Evolutionary conservation across 1,140 invertebrate genomes (phyloP).

Genomic region (Scaptodrosophila lebanonensis): DNA sequence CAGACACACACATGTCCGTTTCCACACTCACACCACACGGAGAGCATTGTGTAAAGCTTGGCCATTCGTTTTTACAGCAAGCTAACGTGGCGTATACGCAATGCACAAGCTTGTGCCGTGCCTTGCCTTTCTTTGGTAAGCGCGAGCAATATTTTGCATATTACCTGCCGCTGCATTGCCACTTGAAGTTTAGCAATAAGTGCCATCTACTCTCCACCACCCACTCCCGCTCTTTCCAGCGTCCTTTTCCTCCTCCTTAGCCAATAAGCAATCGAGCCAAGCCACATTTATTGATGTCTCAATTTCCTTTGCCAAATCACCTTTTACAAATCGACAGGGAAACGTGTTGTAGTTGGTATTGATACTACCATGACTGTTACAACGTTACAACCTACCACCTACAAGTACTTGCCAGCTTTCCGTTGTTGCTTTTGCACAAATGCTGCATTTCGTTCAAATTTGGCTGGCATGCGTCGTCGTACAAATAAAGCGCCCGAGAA

Average conservation of each 20-base stretch:
- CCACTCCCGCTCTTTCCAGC: not conserved
- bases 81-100: conserved; percentile 50
- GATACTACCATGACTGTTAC: conserved; percentile 16
- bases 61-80: not conserved
- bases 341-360: conserved; percentile 16
- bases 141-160: conserved; percentile 30
- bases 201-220: not conserved
- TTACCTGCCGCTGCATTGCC: conserved; percentile 4
- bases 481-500: conserved; percentile 59
- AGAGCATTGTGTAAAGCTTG: too few species aligned
- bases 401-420: conserved; percentile 49
- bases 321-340: conserved; percentile 71
- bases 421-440: conserved; percentile 39
- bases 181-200: conserved; percentile 2
- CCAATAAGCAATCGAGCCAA: conserved; percentile 30
- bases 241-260: not conserved
- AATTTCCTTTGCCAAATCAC: conserved; percentile 74
- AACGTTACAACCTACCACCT: too few species aligned
- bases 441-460: conserved; percentile 69
- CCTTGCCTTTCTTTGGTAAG: conserved; percentile 4
- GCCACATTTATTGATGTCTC: conserved; percentile 74
- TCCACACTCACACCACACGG: too few species aligned
- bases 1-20: not conserved
- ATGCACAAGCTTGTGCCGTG: conserved; percentile 4
- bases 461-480: conserved; percentile 65